Evolutionary conservation across 2,113 vertebrate genomes (phyloP).

Genomic region (Erythrocercus mccallii): DNA sequence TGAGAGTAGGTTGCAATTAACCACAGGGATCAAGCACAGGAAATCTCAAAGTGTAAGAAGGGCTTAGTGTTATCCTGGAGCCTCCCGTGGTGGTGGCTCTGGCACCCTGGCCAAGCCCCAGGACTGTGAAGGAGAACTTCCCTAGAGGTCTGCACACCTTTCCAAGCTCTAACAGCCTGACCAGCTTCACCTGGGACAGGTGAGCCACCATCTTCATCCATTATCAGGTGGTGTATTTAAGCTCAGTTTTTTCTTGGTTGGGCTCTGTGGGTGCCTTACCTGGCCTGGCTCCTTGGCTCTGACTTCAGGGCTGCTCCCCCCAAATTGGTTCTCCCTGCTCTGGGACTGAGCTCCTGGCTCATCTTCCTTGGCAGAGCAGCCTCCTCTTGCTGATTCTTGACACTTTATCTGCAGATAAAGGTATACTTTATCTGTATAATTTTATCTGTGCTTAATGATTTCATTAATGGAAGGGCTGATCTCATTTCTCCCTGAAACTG

Average conservation of each 20-base stretch:
- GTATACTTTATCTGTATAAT: not conserved
- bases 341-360: not conserved
- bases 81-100: accelerated
- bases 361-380: not conserved
- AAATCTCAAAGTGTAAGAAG: not conserved
- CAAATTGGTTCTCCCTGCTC: not conserved
- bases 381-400: not conserved
- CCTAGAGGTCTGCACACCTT: not conserved
- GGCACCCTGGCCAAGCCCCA: not conserved
- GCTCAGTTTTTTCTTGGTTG: accelerated
- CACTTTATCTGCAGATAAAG: not conserved
- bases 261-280: accelerated
- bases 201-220: not conserved
- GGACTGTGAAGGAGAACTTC: not conserved
- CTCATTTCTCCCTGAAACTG: not conserved
- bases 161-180: not conserved
- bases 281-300: not conserved
- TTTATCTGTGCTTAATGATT: not conserved
- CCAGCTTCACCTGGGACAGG: not conserved
- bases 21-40: accelerated
- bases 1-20: not conserved
- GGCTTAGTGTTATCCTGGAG: not conserved
- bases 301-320: not conserved
- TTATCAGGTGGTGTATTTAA: not conserved
- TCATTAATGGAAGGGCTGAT: not conserved